Base-by-base conservation (phyloP, 1,140 invertebrate genomes). In the Frieseomelitta varia region DNA sequence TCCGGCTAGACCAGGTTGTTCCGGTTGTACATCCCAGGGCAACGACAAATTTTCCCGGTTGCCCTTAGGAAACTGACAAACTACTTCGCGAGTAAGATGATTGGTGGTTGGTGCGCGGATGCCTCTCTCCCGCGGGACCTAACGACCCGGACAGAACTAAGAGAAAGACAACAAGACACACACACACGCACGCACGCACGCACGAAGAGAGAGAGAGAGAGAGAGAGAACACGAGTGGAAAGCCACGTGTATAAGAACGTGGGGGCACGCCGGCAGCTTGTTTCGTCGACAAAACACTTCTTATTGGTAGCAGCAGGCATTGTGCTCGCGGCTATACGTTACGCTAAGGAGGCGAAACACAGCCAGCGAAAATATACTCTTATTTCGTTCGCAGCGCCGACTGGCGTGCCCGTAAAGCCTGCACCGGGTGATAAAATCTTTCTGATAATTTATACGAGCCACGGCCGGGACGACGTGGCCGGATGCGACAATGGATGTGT, bases 361-460 rank as follows among this genome's bases (percentile, higher is more conserved):
- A 77, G 74, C 53, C 81, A 21, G 55, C 75, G 81, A 83, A 61
- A 78, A 83, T 79, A 78, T 71, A 83, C 81, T 78, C 81, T 86
- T 86, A 81, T 88, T 88, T 79, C 84, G 34, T 71, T 55, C 67
- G 53, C 65, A 55, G 79, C 63, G 61, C 27, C 58, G 72, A 34
- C 74, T 56, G 74, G 56, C 58, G 30, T 30, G 58, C 24, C 58
- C 39, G 24, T 77, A 77, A 77, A 47, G 55, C 81, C 61, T 73
- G 34, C 78, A 14, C 74, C n/a, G 58, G 53, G 51, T 69, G 79
- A 75, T 85, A 85, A 80, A 85, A 85, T 85, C 83, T 85, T 85
- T 74, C 71, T 63, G 78, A 85, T 85, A 85, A 85, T 85, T 85
- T 85, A 85, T 85, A 85, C 78, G 51, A 34, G 69, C 58, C 76